Evolutionary conservation across 37 sponge, comb jelly and placozoan genomes (phyloP).

Genomic region (Halisarca cf. caerulea): DNA sequence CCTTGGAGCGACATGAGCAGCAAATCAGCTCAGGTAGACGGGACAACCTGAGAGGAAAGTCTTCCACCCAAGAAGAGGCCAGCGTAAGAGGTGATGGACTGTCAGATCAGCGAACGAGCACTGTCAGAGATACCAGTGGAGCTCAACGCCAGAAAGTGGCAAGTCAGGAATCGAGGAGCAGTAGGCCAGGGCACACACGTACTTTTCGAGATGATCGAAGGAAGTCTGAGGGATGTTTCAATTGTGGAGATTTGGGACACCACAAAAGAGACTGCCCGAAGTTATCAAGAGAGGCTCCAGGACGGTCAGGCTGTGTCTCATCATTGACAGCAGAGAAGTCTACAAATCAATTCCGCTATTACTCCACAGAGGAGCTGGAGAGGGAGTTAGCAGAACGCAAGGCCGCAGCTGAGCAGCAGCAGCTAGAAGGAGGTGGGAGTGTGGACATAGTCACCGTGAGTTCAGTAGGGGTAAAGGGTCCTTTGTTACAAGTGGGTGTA

Average conservation of each 20-base stretch:
- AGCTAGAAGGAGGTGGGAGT: neutral
- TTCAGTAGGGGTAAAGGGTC: constrained; percentile 19
- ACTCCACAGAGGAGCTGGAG: constrained; percentile 16
- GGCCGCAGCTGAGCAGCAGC: constrained; percentile 16
- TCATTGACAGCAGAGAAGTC: neutral
- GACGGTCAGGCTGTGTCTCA: neutral
- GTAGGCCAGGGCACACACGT: neutral
- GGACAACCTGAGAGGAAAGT: neutral
- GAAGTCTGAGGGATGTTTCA: neutral
- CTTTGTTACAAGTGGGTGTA: neutral
- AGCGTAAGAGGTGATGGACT: no score
- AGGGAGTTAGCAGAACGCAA: constrained; percentile 6
- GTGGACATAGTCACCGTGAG: constrained; percentile 28
- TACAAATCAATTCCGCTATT: neutral
- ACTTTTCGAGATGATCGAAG: neutral
- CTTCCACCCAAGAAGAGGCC: neutral
- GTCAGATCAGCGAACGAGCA: neutral
- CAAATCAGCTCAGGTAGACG: neutral
- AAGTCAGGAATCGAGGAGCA: neutral
- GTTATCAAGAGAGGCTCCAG: neutral
- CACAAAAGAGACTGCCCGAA: neutral
- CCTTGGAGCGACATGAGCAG: neutral
- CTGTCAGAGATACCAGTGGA: neutral
- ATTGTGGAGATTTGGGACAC: neutral
- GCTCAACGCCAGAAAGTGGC: neutral